These are phyloP conservation scores for Euschistus heros DNA, from an alignment of 1,140 invertebrate species.

Conservation along the genomic window DNA sequence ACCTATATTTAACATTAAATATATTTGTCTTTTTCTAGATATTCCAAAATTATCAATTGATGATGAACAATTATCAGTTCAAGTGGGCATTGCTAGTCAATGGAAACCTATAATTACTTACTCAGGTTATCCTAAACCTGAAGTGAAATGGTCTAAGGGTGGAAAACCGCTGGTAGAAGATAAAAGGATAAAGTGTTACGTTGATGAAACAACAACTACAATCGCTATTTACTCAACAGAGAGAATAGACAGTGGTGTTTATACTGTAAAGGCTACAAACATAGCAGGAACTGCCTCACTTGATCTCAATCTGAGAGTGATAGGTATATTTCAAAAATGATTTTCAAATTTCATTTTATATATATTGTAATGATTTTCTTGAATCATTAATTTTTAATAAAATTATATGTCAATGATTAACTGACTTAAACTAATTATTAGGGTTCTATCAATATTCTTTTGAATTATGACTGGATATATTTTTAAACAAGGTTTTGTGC, in stretches of 20 bases:
- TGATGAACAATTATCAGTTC: conserved; percentile 48
- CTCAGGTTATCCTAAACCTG: conserved; percentile 54
- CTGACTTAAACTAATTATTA: too few species aligned
- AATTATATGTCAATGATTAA: too few species aligned
- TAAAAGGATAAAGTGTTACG: conserved; percentile 43
- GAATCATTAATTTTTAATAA: too few species aligned
- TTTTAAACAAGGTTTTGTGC: too few species aligned
- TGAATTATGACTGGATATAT: too few species aligned
- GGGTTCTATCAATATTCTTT: too few species aligned
- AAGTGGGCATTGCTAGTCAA: conserved; percentile 45
- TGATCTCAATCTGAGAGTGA: conserved; percentile 65
- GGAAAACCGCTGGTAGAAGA: conserved; percentile 40
- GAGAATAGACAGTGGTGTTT: conserved; percentile 51
- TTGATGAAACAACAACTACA: conserved; percentile 44
- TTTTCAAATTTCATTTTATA: too few species aligned
- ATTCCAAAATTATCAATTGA: conserved; percentile 50
- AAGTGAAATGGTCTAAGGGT: conserved; percentile 53
- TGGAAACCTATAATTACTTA: conserved; percentile 50
- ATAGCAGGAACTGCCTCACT: conserved; percentile 53
- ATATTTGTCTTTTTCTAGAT: conserved; percentile 35
- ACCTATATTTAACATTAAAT: background rate
- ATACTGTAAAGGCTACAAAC: conserved; percentile 55
- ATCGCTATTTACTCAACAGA: conserved; percentile 50
- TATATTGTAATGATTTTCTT: too few species aligned
- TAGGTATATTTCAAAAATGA: conserved; percentile 43